Evolutionary conservation across 2,113 vertebrate species (phyloP).

Genomic region (Muntiacus muntjak): DNA sequence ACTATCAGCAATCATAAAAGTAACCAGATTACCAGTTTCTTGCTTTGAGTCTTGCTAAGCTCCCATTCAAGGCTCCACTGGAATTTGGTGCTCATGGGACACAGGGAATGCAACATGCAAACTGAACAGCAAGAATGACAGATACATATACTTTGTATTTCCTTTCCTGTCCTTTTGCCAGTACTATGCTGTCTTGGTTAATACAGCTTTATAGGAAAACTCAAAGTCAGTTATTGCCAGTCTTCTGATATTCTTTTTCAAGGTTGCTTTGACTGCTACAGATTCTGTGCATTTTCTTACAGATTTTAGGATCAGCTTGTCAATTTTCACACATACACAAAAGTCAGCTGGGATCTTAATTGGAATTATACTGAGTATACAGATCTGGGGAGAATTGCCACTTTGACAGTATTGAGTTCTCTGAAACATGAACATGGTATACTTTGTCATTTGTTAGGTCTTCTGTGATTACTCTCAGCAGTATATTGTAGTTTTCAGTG

Average conservation of each 20-base stretch:
- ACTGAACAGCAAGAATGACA: neutral
- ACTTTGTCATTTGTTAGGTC: neutral
- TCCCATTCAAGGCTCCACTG: neutral
- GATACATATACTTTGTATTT: neutral
- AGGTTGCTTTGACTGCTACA: neutral
- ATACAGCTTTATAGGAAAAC: neutral
- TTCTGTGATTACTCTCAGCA: neutral
- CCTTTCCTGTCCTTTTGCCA: neutral
- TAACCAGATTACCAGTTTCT: neutral
- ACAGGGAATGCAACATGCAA: neutral
- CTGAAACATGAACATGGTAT: neutral
- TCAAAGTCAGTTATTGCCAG: neutral
- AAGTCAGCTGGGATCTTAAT: neutral
- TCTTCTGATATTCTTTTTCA: neutral
- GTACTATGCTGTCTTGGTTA: neutral
- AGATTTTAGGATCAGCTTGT: neutral
- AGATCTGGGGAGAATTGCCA: neutral
- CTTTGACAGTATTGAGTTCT: neutral
- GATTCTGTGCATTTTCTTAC: neutral
- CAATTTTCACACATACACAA: neutral
- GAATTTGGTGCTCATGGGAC: neutral
- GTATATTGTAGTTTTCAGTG: neutral
- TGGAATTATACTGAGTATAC: constrained; percentile 12
- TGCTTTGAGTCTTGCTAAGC: neutral
- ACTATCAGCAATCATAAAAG: neutral